Conservation (phyloP, 2,888 invertebrate species). For the Pharmacophagus antenor region DNA sequence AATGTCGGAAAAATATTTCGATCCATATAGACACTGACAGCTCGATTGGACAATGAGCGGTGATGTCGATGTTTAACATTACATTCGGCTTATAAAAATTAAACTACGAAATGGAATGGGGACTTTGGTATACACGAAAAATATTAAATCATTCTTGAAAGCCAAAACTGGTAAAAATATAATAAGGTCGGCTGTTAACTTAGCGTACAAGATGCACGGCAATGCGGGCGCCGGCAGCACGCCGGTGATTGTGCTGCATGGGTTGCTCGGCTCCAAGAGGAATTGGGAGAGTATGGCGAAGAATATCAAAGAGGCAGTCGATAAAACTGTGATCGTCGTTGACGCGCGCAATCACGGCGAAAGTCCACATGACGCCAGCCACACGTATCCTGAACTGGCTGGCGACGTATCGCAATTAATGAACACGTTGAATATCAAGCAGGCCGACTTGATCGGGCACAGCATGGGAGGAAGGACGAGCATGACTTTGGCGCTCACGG, state of each 20-base stretch:
- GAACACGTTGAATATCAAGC: slow-evolving; percentile 75
- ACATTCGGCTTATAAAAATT: background rate
- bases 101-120: slow-evolving; percentile 41
- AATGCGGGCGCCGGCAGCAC: slow-evolving; percentile 41
- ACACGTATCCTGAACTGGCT: slow-evolving; percentile 86
- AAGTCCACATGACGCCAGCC: slow-evolving; percentile 87
- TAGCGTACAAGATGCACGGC: slow-evolving; percentile 46
- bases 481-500: slow-evolving; percentile 87
- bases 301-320: slow-evolving; percentile 80
- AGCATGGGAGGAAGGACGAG: slow-evolving; percentile 95
- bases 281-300: slow-evolving; percentile 93
- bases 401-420: slow-evolving; percentile 85
- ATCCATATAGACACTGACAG: background rate
- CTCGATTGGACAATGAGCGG: background rate
- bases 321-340: slow-evolving; percentile 85
- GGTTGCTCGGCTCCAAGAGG: slow-evolving; percentile 91
- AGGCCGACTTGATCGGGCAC: slow-evolving; percentile 88
- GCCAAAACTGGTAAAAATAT: slow-evolving; percentile 1
- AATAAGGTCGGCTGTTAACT: slow-evolving; percentile 39
- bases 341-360: slow-evolving; percentile 97
- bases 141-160: slow-evolving; percentile 3
- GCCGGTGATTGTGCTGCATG: slow-evolving; percentile 90
- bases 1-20: background rate
- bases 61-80: background rate
- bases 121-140: slow-evolving; percentile 31